phyloP scores from a whole-genome alignment of 2,113 vertebrate species.

The Lota lota region DNA sequence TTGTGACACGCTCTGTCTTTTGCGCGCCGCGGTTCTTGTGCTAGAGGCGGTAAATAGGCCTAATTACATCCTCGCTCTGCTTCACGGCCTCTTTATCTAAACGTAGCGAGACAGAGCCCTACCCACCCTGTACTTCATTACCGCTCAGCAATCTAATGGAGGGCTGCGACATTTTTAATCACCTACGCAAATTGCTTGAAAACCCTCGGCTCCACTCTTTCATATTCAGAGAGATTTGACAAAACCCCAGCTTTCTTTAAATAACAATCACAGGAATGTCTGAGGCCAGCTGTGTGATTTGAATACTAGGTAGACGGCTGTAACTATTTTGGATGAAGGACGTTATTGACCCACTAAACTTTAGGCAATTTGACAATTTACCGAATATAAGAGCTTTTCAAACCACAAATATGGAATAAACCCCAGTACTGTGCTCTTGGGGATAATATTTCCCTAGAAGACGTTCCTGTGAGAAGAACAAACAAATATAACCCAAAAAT shows the following conservation, averaged over 20 bases:
- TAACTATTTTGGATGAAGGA: too few relatives aligned
- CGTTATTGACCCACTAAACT: too few relatives aligned
- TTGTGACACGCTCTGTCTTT: constrained; percentile 55
- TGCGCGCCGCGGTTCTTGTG: constrained; percentile 38
- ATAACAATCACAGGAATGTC: not conserved
- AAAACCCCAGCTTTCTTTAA: not conserved
- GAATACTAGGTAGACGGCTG: not conserved
- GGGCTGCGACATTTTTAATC: constrained; percentile 38
- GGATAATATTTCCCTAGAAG: too few relatives aligned
- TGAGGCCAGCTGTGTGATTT: not conserved
- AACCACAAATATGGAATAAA: too few relatives aligned
- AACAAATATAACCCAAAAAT: too few relatives aligned
- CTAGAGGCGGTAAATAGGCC: constrained; percentile 63
- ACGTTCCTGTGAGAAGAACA: too few relatives aligned
- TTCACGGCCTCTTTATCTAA: constrained; percentile 69
- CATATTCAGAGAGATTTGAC: constrained; percentile 23
- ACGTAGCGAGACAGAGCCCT: constrained; percentile 69
- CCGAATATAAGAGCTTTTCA: too few relatives aligned
- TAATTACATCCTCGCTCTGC: constrained; percentile 69
- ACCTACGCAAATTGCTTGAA: constrained; percentile 51
- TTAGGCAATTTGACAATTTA: too few relatives aligned
- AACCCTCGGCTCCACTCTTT: constrained; percentile 41
- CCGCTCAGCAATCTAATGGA: constrained; percentile 55
- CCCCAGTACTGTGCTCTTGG: too few relatives aligned
- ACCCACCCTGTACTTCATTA: constrained; percentile 71